These are phyloP conservation scores for Papilio gigon DNA, from an alignment of 2,888 invertebrate species.

Conservation along the genomic window DNA sequence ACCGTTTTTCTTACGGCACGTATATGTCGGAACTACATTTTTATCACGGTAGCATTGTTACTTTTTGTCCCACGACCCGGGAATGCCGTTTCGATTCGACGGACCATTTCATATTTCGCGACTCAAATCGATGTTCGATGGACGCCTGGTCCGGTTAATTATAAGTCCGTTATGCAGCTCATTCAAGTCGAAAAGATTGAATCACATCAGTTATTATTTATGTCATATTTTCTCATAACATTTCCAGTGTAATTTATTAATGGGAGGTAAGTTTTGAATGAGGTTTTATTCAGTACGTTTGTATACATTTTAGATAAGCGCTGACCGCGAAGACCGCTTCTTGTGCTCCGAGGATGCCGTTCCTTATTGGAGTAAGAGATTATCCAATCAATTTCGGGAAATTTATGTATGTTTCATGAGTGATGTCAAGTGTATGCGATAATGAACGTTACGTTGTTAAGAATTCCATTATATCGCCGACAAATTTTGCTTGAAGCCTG, in stretches of 20 bases:
- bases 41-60: constrained; percentile 63
- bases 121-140: constrained; percentile 57
- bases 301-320: constrained; percentile 57
- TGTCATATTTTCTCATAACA: constrained; percentile 64
- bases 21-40: constrained; percentile 67
- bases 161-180: constrained; percentile 60
- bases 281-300: constrained; percentile 55
- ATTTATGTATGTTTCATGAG: constrained; percentile 34
- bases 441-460: constrained; percentile 34
- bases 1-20: constrained; percentile 66
- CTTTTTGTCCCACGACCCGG: constrained; percentile 61
- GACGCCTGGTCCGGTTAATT: constrained; percentile 58
- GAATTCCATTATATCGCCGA: constrained; percentile 42
- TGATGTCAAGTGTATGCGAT: constrained; percentile 5
- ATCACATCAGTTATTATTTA: constrained; percentile 61
- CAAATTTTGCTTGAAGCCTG: not conserved
- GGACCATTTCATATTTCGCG: constrained; percentile 58
- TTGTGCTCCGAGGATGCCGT: constrained; percentile 9
- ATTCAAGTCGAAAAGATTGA: constrained; percentile 59
- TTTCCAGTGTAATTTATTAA: constrained; percentile 56
- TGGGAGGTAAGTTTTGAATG: constrained; percentile 48
- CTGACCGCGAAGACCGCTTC: constrained; percentile 23
- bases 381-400: constrained; percentile 36
- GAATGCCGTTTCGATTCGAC: constrained; percentile 54
- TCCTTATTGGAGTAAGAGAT: constrained; percentile 36